Base-by-base conservation (phyloP, 2,888 invertebrate genomes). In the Ryuthela nishihirai region DNA sequence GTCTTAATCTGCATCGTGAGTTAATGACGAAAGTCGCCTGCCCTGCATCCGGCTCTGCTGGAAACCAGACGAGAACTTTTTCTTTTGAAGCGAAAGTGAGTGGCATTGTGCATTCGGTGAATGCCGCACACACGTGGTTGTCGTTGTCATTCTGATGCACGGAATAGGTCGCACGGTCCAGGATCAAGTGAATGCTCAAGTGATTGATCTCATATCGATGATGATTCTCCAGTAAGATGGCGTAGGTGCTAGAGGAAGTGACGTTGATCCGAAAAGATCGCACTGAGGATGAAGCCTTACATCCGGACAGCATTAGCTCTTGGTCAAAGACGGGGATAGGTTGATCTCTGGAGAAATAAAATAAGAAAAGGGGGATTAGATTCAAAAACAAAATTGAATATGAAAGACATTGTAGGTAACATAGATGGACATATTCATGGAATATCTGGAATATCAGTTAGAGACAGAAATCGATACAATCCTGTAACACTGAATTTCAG, bases 41-140 rank as follows among this genome's bases (percentile, higher is more conserved):
- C 2, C 56, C 56, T 5, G 56, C 46, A 18, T 58, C 47, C 4
- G 50, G 42, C 40, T 58, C 56, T 1, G 49, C 56, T 4, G 56
- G 56, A 15, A 58, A 41, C 23, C 34, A 36, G 1, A 58, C 41
- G 1, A 58, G 38, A 6, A 49, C 56, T 2, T 52, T 23, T 18
- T 58, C 52, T 2, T 25, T 34, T 15, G 50, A 46, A 0, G 42
- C 56, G 29, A 58, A 58, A 7, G 35, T 18, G 4, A 58, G 26
- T n/a, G n/a, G n/a, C n/a, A 56, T 56, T n/a, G 56, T 56, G n/a
- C 56, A 56, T 4, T 45, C 10, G 1, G 50, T 56, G n/a, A 50
- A 56, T n/a, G 50, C 24, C 23, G 50, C 50, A 9, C 56, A 56
- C 45, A 56, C 46, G 41, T 56, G 46, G 21, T 50, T 38, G 7